Base-by-base conservation (phyloP, 2,113 vertebrate genomes). In the Hypocryptadius cinnamomeus region DNA sequence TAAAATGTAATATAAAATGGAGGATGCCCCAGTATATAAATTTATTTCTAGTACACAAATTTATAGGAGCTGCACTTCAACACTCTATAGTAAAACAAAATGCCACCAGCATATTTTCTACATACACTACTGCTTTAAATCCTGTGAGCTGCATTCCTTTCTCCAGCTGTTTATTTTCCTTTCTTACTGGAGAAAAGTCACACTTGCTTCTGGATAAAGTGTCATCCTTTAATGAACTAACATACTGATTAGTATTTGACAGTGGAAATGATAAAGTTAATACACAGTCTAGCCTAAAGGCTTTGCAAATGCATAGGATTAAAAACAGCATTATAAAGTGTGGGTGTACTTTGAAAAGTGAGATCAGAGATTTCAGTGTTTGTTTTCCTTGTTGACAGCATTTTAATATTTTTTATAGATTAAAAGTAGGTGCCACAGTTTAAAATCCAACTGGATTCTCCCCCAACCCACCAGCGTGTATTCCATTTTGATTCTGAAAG, bases 121-220 rank as follows among this genome's bases (percentile, higher is more conserved):
- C 27, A 23, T 89, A 95, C 90, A 90, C 85, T 95, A 86, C 94
- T 96, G 92, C 95, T 96, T 96, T 95, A 91, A 95, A 96, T 94
- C 76, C 90, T 23, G 5, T 18, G 21, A 74, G 21, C 9, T 79
- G 50, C 53, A 54, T 78, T 89, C 53, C 61, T 35, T 82, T 71
- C 64, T 87, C 79, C 85, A 92, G 73, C 57, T 13, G 1, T 57
- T 89, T 23, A 8, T 64, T 90, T 56, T 74, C 23, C 28, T 44
- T 91, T 50, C 10, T 78, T 72, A 25, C 73, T 68, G 40, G 61
- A 92, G 64, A 86, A 78, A 91, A 74, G 60, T 56, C 79, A 87
- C 0, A 0, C 40, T 91, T 78, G 37, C 51, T 88, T 94, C 91
- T 85, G 60, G 39, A 64, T 74, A 73, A 92, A 79, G 20, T 66